Evolutionary conservation across 1,140 invertebrate species (phyloP).

Genomic region (Eriosoma lanigerum): DNA sequence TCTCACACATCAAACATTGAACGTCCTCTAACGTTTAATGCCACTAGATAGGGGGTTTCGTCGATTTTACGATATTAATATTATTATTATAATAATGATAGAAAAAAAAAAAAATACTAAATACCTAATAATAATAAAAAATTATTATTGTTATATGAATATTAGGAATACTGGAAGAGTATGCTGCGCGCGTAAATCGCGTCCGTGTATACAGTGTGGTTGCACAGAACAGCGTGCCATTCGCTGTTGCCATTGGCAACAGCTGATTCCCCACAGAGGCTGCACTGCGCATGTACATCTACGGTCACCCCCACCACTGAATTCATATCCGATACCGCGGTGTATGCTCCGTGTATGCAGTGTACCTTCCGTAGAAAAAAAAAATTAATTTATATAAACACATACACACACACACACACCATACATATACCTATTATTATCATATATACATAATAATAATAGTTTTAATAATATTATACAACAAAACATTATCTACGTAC

Average conservation of each 20-base stretch:
- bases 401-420: neutral
- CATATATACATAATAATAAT: neutral
- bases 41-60: no score
- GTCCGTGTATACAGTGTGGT: neutral
- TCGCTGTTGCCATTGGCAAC: constrained; percentile 44
- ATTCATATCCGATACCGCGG: neutral
- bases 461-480: neutral
- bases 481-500: neutral
- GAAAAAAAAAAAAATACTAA: no score
- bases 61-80: no score
- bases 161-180: no score
- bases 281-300: constrained; percentile 33
- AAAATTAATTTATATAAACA: constrained; percentile 10
- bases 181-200: neutral
- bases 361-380: no score
- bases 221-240: neutral
- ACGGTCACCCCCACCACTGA: neutral
- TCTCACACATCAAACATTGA: no score
- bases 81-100: no score
- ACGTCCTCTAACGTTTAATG: no score
- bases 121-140: no score
- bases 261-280: constrained; percentile 37
- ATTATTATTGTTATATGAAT: no score
- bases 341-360: neutral
- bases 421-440: neutral